Conservation (phyloP, 2,888 invertebrate genomes). For the Omphaloscelis lunosa region DNA sequence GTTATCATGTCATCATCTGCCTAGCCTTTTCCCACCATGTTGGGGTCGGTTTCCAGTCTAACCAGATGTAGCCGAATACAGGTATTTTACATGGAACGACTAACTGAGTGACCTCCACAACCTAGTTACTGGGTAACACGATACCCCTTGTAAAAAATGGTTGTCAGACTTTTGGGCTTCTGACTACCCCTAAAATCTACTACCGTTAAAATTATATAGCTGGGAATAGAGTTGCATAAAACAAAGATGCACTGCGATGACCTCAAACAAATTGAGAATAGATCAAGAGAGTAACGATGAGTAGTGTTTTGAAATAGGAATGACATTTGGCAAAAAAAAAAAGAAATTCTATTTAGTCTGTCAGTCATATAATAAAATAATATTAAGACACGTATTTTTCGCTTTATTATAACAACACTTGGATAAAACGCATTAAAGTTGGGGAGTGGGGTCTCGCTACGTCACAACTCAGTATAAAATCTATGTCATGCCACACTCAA, state of each 20-base stretch:
- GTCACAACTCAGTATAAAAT: no score
- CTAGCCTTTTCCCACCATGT: background rate
- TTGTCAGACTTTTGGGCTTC: background rate
- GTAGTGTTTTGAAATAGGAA: background rate
- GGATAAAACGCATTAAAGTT: no score
- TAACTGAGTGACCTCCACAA: no score
- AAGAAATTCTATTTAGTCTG: no score
- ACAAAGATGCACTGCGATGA: background rate
- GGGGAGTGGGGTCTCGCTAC: no score
- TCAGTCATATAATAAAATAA: no score
- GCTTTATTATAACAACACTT: no score
- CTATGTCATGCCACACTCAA: no score
- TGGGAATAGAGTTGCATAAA: background rate
- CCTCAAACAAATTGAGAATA: background rate
- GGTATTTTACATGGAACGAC: background rate
- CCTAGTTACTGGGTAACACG: no score
- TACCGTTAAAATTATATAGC: background rate
- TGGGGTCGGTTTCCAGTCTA: background rate
- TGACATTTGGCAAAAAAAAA: no score
- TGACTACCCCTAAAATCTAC: background rate
- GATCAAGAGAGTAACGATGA: background rate
- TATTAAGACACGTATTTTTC: no score
- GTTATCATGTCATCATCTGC: background rate
- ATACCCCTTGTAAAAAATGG: background rate
- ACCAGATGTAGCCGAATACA: background rate